Conservation (phyloP, 2,113 vertebrate genomes). For the Varanus komodoensis region DNA sequence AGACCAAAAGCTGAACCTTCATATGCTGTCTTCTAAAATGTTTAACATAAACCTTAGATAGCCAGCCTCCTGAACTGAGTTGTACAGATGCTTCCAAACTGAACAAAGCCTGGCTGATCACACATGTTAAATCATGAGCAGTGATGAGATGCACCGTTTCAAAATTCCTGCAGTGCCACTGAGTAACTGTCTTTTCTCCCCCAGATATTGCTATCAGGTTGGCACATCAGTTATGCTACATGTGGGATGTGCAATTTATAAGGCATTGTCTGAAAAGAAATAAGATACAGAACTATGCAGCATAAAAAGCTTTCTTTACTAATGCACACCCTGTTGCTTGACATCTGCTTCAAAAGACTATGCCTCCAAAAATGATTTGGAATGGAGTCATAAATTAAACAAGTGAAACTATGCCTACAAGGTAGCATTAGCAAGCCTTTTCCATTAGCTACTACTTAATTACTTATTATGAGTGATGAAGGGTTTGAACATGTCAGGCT, state of each 20-base stretch:
- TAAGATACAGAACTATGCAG: conserved; percentile 27
- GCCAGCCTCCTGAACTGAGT: neutral
- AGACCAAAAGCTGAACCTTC: neutral
- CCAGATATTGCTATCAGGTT: neutral
- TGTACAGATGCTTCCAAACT: conserved; percentile 14
- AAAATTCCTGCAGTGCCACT: conserved; percentile 51
- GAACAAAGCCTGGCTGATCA: neutral
- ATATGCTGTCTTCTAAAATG: neutral
- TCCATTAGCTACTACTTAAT: conserved; percentile 38
- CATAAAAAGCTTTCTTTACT: conserved; percentile 57
- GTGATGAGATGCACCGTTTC: conserved; percentile 56
- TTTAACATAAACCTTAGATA: neutral
- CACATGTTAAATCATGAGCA: neutral
- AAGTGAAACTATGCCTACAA: conserved; percentile 34
- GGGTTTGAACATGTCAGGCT: conserved; percentile 18
- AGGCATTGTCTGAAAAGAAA: conserved; percentile 46
- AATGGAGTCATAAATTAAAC: conserved; percentile 40
- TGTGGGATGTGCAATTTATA: conserved; percentile 66
- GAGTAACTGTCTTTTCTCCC: conserved; percentile 11
- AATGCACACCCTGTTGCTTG: conserved; percentile 51
- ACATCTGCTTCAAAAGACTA: conserved; percentile 60
- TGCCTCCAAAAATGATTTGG: conserved; percentile 57
- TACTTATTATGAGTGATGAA: neutral
- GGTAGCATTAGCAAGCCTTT: conserved; percentile 41
- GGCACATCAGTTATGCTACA: conserved; percentile 51